Conservation (phyloP, 1,140 invertebrate species). For the Portunus trituberculatus region DNA sequence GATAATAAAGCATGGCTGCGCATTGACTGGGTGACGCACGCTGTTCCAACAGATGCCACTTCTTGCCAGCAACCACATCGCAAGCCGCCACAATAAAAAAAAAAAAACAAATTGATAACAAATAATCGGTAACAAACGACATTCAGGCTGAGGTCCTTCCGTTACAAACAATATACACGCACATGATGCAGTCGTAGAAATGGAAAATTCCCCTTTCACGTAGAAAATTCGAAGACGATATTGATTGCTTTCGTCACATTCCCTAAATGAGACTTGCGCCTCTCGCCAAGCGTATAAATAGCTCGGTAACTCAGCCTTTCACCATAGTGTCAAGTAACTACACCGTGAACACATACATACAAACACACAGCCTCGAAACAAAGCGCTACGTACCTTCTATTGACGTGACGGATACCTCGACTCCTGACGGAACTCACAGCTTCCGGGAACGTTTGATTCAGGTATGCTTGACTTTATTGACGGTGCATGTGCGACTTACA, state of each 20-base stretch:
- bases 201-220: not conserved
- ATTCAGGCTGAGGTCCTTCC: not conserved
- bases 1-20: not conserved
- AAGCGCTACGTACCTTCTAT: too few relatives aligned
- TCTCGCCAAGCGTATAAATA: not conserved
- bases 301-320: not conserved
- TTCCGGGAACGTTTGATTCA: not conserved
- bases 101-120: not conserved
- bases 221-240: not conserved
- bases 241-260: not conserved
- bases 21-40: not conserved
- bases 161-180: not conserved
- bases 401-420: too few relatives aligned
- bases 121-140: not conserved
- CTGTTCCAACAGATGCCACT: not conserved
- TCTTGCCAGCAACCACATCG: not conserved
- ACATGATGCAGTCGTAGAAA: not conserved
- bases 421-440: not conserved
- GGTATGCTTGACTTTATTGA: not conserved
- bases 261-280: not conserved
- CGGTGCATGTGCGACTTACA: too few relatives aligned
- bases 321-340: not conserved
- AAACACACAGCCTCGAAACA: not conserved
- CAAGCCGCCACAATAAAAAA: not conserved
- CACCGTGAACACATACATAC: not conserved